These are phyloP conservation scores for Leucoma salicis DNA, from an alignment of 2,888 invertebrate genomes.

Conservation along the genomic window DNA sequence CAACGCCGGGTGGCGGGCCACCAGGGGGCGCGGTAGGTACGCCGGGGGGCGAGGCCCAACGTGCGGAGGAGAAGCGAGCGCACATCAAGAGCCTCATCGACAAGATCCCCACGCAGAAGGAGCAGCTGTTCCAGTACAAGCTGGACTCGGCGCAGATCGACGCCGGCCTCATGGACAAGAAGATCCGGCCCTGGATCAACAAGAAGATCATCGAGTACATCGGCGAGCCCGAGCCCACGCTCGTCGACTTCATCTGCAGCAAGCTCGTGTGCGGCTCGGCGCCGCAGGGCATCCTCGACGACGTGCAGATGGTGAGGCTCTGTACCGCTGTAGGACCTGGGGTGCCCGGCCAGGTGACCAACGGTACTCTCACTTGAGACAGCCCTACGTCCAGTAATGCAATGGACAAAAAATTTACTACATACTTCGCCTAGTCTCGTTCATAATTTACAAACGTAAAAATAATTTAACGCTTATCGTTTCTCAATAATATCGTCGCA, in stretches of 20 bases:
- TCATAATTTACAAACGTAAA: too few relatives aligned
- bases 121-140: conserved; percentile 96
- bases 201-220: conserved; percentile 99
- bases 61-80: conserved; percentile 96
- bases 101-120: conserved; percentile 98
- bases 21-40: conserved; percentile 66
- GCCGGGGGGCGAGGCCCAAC: conserved; percentile 81
- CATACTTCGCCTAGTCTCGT: too few relatives aligned
- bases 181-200: conserved; percentile 99
- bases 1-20: conserved; percentile 76
- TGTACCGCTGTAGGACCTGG: too few relatives aligned
- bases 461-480: too few relatives aligned
- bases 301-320: conserved; percentile 98
- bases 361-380: too few relatives aligned
- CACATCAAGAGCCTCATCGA: conserved; percentile 98
- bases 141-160: conserved; percentile 92
- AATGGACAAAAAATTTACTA: too few relatives aligned
- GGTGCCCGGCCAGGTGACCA: too few relatives aligned
- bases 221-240: conserved; percentile 98
- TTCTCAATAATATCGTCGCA: too few relatives aligned
- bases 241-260: conserved; percentile 99
- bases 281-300: conserved; percentile 97
- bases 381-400: too few relatives aligned
- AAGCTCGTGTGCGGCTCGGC: conserved; percentile 97
- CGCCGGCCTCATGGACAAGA: conserved; percentile 92